phyloP scores from a whole-genome alignment of 2,888 invertebrate species.

The Macrostomum cliftonense region DNA sequence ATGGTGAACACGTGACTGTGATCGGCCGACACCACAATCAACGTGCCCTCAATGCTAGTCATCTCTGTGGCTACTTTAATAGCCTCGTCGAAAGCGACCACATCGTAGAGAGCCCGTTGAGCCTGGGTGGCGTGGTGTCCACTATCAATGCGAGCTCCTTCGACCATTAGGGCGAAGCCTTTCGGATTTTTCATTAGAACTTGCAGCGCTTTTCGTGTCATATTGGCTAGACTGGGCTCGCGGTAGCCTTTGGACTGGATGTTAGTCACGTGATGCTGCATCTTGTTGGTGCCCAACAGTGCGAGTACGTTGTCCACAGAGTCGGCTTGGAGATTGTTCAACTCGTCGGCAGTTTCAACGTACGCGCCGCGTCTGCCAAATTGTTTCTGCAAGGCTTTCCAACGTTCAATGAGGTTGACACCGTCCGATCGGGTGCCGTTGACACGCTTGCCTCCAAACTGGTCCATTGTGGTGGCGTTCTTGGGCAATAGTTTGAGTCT shows the following conservation, averaged over 20 bases:
- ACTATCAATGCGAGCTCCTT: conserved; percentile 25
- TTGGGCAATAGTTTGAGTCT: neutral
- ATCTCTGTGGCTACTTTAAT: neutral
- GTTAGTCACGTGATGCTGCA: conserved; percentile 50
- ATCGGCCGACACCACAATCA: conserved; percentile 9
- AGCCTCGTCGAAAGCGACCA: conserved; percentile 6
- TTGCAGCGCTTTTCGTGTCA: conserved; percentile 58
- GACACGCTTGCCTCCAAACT: too few relatives aligned
- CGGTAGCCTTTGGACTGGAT: conserved; percentile 39
- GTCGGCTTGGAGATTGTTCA: too few relatives aligned
- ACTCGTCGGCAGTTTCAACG: too few relatives aligned
- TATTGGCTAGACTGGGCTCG: conserved; percentile 57
- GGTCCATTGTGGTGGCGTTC: too few relatives aligned
- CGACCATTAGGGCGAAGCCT: conserved; percentile 57
- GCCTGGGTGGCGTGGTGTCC: conserved; percentile 12
- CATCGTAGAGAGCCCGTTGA: conserved; percentile 7
- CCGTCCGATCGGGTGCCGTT: too few relatives aligned
- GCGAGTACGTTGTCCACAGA: conserved; percentile 16
- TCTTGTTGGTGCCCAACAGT: conserved; percentile 42
- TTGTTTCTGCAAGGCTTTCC: too few relatives aligned
- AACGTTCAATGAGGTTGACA: too few relatives aligned
- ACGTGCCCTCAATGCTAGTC: conserved; percentile 7
- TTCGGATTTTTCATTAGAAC: conserved; percentile 47
- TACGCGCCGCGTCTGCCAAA: too few relatives aligned
- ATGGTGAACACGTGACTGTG: conserved; percentile 9